Evolutionary conservation across 2,888 invertebrate genomes (phyloP).

Genomic region (Melanophora roralis): DNA sequence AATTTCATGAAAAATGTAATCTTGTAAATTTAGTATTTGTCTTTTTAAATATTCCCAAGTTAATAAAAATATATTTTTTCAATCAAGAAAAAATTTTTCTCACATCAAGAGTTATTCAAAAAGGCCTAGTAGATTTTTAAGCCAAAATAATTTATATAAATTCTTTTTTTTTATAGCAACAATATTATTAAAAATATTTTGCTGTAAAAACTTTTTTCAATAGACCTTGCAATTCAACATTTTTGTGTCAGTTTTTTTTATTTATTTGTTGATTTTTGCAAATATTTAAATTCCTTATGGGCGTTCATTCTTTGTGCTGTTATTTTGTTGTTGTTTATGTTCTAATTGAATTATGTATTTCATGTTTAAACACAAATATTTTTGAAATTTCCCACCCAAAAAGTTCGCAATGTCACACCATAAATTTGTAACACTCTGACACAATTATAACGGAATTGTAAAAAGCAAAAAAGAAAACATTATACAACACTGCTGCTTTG

Average conservation of each 20-base stretch:
- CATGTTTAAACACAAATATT: constrained; percentile 44
- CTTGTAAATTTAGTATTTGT: no score
- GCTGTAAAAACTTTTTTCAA: neutral
- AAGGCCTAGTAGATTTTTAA: neutral
- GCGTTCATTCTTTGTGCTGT: constrained; percentile 16
- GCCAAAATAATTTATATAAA: neutral
- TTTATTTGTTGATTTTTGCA: constrained; percentile 35
- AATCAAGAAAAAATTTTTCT: neutral
- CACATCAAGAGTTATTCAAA: neutral
- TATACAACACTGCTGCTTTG: neutral
- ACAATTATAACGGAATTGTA: constrained; percentile 1
- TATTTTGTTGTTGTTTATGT: constrained; percentile 43
- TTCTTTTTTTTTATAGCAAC: neutral
- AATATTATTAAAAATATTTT: neutral
- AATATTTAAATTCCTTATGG: constrained; percentile 45
- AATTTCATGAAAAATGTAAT: neutral
- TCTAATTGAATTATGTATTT: constrained; percentile 61
- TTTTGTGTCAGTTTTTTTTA: neutral
- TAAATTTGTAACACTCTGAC: constrained; percentile 48
- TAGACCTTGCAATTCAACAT: neutral
- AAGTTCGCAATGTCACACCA: constrained; percentile 21
- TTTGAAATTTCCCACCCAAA: constrained; percentile 59
- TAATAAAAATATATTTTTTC: neutral
- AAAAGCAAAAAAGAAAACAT: neutral
- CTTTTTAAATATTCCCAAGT: no score